These are phyloP conservation scores for Malaclemys terrapin DNA, from an alignment of 2,113 vertebrate species.

Conservation along the genomic window DNA sequence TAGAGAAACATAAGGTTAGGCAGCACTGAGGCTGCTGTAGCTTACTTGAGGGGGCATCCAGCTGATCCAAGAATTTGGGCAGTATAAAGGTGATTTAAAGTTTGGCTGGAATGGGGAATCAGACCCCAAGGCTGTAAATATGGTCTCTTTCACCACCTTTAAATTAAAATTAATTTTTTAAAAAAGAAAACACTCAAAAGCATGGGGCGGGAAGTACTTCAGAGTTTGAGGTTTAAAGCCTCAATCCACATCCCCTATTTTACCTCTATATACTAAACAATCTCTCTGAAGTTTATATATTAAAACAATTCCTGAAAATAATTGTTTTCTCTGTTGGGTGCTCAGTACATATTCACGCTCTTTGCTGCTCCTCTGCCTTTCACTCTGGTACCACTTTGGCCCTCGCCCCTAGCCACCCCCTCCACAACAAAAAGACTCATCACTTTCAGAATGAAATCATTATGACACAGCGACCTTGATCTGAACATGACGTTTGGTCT, in stretches of 20 bases:
- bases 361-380: neutral
- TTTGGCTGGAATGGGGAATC: neutral
- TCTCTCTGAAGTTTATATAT: neutral
- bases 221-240: constrained; percentile 54
- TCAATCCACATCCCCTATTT: constrained; percentile 57
- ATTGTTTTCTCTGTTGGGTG: neutral
- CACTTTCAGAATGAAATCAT: constrained; percentile 71
- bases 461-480: constrained; percentile 67
- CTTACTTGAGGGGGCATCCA: neutral
- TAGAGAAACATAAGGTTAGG: neutral
- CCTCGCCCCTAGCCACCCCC: constrained; percentile 31
- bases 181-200: neutral
- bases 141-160: neutral
- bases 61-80: neutral
- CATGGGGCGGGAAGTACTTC: constrained; percentile 12
- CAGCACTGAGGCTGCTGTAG: neutral
- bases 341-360: neutral
- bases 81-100: neutral
- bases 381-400: neutral
- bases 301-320: constrained; percentile 1
- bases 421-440: constrained; percentile 58
- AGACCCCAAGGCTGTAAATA: neutral
- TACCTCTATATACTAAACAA: neutral
- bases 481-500: constrained; percentile 68
- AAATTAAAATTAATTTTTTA: neutral